Percentiles rank a stretch among this genome's conserved stretches.
These are phyloP conservation scores for Hyposoter didymator DNA, from an alignment of 2,888 invertebrate genomes.

Conservation along the genomic window DNA sequence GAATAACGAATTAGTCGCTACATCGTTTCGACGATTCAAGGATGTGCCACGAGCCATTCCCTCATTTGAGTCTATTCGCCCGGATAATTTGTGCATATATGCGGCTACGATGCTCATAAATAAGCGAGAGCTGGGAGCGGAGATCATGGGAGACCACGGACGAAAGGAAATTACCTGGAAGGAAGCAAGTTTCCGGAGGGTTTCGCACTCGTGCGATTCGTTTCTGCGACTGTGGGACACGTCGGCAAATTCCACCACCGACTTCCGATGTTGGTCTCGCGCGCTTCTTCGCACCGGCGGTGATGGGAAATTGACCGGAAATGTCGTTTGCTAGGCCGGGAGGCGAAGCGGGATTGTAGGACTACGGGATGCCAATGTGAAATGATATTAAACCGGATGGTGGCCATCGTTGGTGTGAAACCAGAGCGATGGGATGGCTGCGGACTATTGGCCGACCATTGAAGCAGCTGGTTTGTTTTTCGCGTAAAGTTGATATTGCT, in stretches of 20 bases:
- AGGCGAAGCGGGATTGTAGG: conserved; percentile 11
- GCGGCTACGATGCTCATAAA: conserved; percentile 54
- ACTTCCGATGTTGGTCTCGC: conserved; percentile 50
- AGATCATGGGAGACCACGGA: conserved; percentile 45
- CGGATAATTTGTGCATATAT: conserved; percentile 47
- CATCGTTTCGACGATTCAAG: conserved; percentile 13
- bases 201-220: conserved; percentile 60
- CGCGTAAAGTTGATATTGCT: background rate
- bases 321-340: conserved; percentile 61
- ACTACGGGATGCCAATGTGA: conserved; percentile 6
- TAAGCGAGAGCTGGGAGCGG: conserved; percentile 26
- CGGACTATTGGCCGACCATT: background rate
- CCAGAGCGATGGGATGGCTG: background rate
- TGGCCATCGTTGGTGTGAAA: background rate
- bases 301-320: conserved; percentile 70
- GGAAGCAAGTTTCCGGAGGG: conserved; percentile 60
- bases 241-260: conserved; percentile 54
- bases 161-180: conserved; percentile 68
- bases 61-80: background rate
- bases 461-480: background rate
- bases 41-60: background rate
- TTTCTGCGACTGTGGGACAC: conserved; percentile 57
- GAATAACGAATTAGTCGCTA: background rate
- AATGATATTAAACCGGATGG: conserved; percentile 1
- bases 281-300: conserved; percentile 32